Percentiles rank a stretch among this genome's conserved stretches.
phyloP scores from a whole-genome alignment of 2,888 invertebrate genomes.

The Argyresthia goedartella region DNA sequence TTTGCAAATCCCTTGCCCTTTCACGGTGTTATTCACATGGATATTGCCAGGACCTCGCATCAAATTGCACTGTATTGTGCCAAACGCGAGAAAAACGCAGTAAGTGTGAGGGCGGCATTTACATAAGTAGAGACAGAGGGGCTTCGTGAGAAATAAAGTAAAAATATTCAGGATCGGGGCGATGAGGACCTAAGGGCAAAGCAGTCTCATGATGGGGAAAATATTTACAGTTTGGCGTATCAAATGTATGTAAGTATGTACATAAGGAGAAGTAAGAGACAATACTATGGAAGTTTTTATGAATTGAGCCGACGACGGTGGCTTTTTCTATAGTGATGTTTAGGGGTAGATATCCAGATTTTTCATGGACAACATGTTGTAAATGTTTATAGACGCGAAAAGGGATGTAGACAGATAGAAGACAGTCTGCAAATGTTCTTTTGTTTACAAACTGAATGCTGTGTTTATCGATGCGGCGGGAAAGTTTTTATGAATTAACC shows the following conservation, averaged over 20 bases:
- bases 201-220: constrained; percentile 54
- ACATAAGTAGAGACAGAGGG: constrained; percentile 69
- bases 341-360: too few species aligned
- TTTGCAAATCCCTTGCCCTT: constrained; percentile 35
- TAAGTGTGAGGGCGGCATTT: constrained; percentile 65
- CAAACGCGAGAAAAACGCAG: constrained; percentile 64
- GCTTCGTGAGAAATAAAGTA: constrained; percentile 42
- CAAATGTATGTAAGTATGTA: constrained; percentile 47
- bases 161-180: constrained; percentile 63
- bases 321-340: neutral
- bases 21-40: constrained; percentile 39
- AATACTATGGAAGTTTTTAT: constrained; percentile 17
- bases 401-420: neutral
- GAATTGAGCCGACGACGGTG: constrained; percentile 11
- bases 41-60: constrained; percentile 50
- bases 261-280: constrained; percentile 25
- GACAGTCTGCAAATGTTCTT: constrained; percentile 7
- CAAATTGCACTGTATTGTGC: constrained; percentile 66
- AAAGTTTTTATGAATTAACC: constrained; percentile 71
- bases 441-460: constrained; percentile 55
- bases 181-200: constrained; percentile 59
- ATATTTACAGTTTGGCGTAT: constrained; percentile 54
- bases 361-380: neutral
- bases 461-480: constrained; percentile 59
- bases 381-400: neutral